Percentiles rank a stretch among this genome's conserved stretches.
Evolutionary conservation across 2,797 vertebrate species (phyloP).

Genomic region (Lacerta agilis): DNA sequence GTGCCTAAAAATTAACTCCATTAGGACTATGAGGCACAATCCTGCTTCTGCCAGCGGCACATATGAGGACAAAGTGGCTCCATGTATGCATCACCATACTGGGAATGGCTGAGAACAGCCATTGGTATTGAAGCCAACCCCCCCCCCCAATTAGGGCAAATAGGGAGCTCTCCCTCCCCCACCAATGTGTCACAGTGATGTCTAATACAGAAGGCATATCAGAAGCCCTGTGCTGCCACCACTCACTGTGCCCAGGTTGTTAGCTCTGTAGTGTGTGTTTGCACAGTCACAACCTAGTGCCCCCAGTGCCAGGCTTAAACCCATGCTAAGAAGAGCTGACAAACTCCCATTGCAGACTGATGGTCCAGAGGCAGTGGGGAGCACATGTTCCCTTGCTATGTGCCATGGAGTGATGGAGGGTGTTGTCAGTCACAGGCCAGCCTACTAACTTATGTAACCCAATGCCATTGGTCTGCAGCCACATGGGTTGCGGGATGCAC

Average conservation of each 20-base stretch:
- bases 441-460: background rate
- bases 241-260: background rate
- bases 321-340: background rate
- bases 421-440: too few species aligned
- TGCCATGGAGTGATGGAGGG: background rate
- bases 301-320: background rate
- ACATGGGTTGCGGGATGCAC: background rate
- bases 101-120: background rate
- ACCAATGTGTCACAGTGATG: background rate
- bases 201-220: too few species aligned
- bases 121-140: constrained; percentile 16
- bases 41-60: background rate
- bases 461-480: background rate
- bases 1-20: constrained; percentile 26
- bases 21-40: constrained; percentile 20
- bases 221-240: background rate
- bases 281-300: background rate
- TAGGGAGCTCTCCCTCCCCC: constrained; percentile 1
- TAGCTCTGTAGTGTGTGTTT: background rate
- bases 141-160: background rate
- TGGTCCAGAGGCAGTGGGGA: background rate
- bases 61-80: background rate
- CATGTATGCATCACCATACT: constrained; percentile 38
- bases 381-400: too few species aligned
- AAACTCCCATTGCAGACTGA: background rate